phyloP scores from a whole-genome alignment of 2,113 vertebrate species.

The Ciconia maguari region DNA sequence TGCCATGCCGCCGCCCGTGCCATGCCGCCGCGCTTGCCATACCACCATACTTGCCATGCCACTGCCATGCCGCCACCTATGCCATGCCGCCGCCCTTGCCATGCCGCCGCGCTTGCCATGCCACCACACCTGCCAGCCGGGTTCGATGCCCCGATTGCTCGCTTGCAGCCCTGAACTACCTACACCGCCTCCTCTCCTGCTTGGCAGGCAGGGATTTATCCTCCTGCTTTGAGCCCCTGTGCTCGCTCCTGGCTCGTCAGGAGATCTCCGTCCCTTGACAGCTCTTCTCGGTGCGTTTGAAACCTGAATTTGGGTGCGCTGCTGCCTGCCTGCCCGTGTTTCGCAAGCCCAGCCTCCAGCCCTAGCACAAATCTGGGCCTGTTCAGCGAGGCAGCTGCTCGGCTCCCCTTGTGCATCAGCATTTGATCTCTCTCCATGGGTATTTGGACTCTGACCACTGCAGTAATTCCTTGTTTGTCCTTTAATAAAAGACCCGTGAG shows the following conservation, averaged over 20 bases:
- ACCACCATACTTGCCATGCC: too few relatives aligned
- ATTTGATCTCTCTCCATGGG: constrained; percentile 18
- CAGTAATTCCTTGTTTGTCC: constrained; percentile 68
- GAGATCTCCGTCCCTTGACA: neutral
- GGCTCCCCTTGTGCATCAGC: neutral
- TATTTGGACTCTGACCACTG: constrained; percentile 23
- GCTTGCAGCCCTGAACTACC: neutral
- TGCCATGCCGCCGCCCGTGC: too few relatives aligned
- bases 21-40: too few relatives aligned
- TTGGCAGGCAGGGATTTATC: neutral
- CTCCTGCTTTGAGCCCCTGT: neutral
- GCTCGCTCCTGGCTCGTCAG: neutral
- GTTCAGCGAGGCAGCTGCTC: neutral
- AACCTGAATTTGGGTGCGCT: neutral
- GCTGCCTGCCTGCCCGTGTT: neutral
- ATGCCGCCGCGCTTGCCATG: too few relatives aligned
- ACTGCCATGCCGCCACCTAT: too few relatives aligned
- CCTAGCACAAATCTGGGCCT: neutral
- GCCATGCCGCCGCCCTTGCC: too few relatives aligned
- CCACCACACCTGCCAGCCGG: neutral
- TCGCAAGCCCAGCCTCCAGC: neutral
- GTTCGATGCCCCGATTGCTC: fast-evolving
- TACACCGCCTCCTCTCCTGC: neutral
- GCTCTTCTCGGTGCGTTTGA: neutral
- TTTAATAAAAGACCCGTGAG: constrained; percentile 62